Percentiles rank a stretch among this genome's conserved stretches.
Conservation (phyloP, 2,888 invertebrate genomes). For the Margaritifera margaritifera region DNA sequence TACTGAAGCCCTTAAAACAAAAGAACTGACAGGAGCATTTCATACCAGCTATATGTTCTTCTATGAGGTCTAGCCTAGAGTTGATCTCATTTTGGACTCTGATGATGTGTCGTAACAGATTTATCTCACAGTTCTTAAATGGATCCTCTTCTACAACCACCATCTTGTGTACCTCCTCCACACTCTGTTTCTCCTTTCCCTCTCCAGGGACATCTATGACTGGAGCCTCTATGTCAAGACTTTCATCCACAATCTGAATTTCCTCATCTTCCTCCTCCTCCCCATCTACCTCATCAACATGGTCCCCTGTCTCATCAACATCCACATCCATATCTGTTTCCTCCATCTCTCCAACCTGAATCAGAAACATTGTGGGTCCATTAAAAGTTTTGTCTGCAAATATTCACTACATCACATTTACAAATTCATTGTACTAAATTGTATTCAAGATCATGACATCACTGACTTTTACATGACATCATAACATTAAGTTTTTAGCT, state of each 20-base stretch:
- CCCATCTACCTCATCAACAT: background rate
- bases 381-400: too few relatives aligned
- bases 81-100: slow-evolving; percentile 53
- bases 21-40: background rate
- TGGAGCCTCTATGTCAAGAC: too few relatives aligned
- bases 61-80: slow-evolving; percentile 52
- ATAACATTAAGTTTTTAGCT: too few relatives aligned
- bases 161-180: slow-evolving; percentile 11
- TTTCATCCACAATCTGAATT: background rate
- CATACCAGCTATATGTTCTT: slow-evolving; percentile 55
- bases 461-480: too few relatives aligned
- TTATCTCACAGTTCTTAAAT: slow-evolving; percentile 54
- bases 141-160: slow-evolving; percentile 43
- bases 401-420: too few relatives aligned
- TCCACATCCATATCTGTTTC: slow-evolving; percentile 4
- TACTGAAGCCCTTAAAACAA: too few relatives aligned
- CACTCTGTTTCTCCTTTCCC: too few relatives aligned
- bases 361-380: too few relatives aligned
- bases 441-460: too few relatives aligned
- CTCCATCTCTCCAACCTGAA: too few relatives aligned
- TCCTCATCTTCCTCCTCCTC: background rate
- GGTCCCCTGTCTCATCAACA: background rate
- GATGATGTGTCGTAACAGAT: slow-evolving; percentile 55
- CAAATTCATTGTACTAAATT: too few relatives aligned
- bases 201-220: too few relatives aligned